These are phyloP conservation scores for Plusia festucae DNA, from an alignment of 2,888 invertebrate species.

Conservation along the genomic window DNA sequence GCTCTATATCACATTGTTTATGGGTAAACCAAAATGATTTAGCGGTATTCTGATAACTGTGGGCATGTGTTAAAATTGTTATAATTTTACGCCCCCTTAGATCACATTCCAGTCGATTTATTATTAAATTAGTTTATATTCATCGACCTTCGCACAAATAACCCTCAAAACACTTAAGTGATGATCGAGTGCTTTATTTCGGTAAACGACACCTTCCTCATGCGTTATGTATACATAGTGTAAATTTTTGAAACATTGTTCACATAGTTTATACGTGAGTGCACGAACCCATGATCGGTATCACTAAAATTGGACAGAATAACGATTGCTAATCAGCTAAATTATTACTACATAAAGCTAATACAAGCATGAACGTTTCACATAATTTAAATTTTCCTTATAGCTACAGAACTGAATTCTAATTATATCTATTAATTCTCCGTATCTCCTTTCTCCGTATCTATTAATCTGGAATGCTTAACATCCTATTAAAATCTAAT, in stretches of 20 bases:
- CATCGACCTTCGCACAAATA: not conserved
- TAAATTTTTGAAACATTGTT: no score
- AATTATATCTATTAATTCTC: not conserved
- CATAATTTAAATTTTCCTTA: not conserved
- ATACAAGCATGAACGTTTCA: not conserved
- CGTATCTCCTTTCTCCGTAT: not conserved
- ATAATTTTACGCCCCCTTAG: conserved; percentile 17
- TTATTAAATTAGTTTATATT: not conserved
- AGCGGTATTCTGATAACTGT: conserved; percentile 31
- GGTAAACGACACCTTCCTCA: not conserved
- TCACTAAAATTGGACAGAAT: no score
- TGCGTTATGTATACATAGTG: no score
- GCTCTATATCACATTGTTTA: conserved; percentile 40
- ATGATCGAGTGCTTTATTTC: not conserved
- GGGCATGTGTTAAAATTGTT: conserved; percentile 31
- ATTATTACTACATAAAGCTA: not conserved
- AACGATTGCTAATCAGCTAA: not conserved
- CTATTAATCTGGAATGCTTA: not conserved
- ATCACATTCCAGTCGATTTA: conserved; percentile 37
- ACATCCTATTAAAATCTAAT: conserved; percentile 4
- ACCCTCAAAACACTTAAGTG: not conserved
- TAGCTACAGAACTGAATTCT: not conserved
- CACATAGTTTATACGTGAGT: not conserved
- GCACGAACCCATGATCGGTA: not conserved
- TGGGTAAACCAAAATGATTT: conserved; percentile 51